Evolutionary conservation across 23 tunicate genomes (phyloP).

Genomic region (Halocynthia roretzi): DNA sequence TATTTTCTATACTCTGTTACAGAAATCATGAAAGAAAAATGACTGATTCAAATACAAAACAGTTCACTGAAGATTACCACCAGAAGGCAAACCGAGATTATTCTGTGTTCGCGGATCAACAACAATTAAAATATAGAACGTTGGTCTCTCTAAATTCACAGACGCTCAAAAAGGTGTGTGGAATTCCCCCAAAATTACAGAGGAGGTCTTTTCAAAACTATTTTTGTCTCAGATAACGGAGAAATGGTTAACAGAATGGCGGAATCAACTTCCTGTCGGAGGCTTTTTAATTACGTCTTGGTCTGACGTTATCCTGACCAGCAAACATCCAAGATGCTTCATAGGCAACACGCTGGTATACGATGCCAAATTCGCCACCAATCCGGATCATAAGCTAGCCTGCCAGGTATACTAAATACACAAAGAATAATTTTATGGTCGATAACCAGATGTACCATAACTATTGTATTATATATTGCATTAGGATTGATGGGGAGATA

Average conservation of each 20-base stretch:
- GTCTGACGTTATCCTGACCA: constrained; percentile 80
- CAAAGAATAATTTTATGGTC: no score
- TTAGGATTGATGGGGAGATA: no score
- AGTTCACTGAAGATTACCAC: no score
- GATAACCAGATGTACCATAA: no score
- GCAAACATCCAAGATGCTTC: constrained; percentile 76
- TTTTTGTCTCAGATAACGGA: constrained; percentile 52
- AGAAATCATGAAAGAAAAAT: no score
- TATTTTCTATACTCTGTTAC: no score
- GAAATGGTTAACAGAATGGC: constrained; percentile 84
- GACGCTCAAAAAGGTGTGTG: constrained; percentile 65
- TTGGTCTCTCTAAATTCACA: constrained; percentile 81
- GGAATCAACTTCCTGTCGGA: constrained; percentile 82
- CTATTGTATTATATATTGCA: no score
- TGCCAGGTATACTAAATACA: constrained; percentile 51
- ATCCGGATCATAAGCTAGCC: constrained; percentile 67
- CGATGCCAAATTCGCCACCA: constrained; percentile 63
- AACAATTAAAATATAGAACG: constrained; percentile 67
- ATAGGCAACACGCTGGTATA: constrained; percentile 81
- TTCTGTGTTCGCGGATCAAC: constrained; percentile 44
- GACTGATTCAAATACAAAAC: no score
- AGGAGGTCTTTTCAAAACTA: no score
- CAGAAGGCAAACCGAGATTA: background rate
- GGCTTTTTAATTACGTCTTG: constrained; percentile 93
- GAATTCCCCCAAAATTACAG: no score